phyloP scores from a whole-genome alignment of 2,888 invertebrate species.

The Stegophylla sp. region DNA sequence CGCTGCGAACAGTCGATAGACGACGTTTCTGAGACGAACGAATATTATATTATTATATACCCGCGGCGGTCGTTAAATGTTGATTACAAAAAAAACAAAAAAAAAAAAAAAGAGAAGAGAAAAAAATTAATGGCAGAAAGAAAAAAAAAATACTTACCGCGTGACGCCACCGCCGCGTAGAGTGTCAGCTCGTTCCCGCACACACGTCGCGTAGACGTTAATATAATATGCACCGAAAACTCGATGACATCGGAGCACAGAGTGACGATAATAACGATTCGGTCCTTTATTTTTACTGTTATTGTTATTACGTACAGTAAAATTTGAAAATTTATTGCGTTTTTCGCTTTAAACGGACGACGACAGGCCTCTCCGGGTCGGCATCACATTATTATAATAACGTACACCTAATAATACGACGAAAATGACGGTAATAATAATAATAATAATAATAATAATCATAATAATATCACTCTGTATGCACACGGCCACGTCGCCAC shows the following conservation, averaged over 20 bases:
- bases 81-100: conserved; percentile 23
- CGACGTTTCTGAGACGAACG: conserved; percentile 8
- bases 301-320: neutral
- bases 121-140: neutral
- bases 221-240: too few relatives aligned
- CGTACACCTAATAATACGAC: too few relatives aligned
- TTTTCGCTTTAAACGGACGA: neutral
- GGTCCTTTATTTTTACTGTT: neutral
- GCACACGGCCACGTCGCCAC: neutral
- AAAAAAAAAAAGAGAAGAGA: neutral
- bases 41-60: neutral
- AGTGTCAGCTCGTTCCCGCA: too few relatives aligned
- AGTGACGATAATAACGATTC: neutral
- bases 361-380: too few relatives aligned
- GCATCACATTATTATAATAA: conserved; percentile 1
- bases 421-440: neutral
- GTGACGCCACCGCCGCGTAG: too few relatives aligned
- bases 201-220: neutral
- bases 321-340: conserved; percentile 18
- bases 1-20: conserved; percentile 29
- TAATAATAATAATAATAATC: too few relatives aligned
- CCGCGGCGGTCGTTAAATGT: conserved; percentile 43
- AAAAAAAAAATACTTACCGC: neutral
- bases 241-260: neutral
- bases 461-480: too few relatives aligned